Percentiles rank a stretch among this genome's conserved stretches.
phyloP scores from a whole-genome alignment of 2,113 vertebrate species.

The Albula glossodonta region DNA sequence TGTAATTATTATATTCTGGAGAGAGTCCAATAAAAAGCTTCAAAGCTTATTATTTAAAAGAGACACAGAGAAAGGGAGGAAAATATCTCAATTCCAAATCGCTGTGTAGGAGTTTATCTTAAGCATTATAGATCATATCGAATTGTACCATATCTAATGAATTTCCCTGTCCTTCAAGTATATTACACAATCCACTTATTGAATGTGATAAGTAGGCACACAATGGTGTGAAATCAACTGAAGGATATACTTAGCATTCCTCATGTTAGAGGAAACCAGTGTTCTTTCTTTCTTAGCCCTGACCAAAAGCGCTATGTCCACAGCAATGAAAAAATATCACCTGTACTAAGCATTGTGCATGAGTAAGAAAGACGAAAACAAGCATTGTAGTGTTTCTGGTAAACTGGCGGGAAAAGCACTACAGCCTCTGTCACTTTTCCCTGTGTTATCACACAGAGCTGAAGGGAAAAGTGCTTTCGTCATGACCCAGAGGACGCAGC shows the following conservation, averaged over 20 bases:
- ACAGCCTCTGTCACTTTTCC: background rate
- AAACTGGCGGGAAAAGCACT: background rate
- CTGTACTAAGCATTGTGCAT: no score
- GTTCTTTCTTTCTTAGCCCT: no score
- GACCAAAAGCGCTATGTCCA: no score
- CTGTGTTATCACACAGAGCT: background rate
- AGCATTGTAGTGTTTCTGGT: background rate
- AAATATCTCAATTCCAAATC: background rate
- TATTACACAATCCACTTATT: conserved; percentile 25
- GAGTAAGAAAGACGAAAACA: background rate
- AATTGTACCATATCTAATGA: conserved; percentile 26
- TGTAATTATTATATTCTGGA: no score
- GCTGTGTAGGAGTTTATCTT: background rate
- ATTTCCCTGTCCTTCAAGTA: conserved; percentile 22
- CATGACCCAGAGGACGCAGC: background rate
- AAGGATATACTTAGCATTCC: no score
- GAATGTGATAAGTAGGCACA: conserved; percentile 13
- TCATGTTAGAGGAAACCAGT: no score
- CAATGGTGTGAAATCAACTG: no score
- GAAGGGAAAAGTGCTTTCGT: background rate
- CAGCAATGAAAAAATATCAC: no score
- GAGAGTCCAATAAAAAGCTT: no score
- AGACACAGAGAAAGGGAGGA: background rate
- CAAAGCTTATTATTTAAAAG: background rate
- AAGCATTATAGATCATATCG: conserved; percentile 20